These are phyloP conservation scores for Gastrophysa polygoni DNA, from an alignment of 2,888 invertebrate species.

Conservation along the genomic window DNA sequence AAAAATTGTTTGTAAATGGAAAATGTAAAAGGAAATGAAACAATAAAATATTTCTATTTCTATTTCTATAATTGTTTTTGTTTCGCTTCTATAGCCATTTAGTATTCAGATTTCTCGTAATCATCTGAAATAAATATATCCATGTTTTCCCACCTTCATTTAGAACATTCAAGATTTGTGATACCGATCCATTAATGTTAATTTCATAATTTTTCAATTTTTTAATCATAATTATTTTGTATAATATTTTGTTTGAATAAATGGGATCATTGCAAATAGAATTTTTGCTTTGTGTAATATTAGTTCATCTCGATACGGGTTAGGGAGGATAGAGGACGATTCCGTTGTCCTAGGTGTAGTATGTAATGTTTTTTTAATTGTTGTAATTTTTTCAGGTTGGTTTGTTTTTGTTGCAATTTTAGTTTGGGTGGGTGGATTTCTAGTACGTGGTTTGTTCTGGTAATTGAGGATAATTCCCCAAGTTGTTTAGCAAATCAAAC, in stretches of 20 bases:
- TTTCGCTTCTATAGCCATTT: too few relatives aligned
- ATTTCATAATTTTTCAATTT: background rate
- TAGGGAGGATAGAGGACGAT: background rate
- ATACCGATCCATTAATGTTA: background rate
- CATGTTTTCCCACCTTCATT: background rate
- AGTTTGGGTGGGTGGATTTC: background rate
- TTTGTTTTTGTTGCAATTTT: background rate
- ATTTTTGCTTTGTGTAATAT: background rate
- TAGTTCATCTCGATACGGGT: background rate
- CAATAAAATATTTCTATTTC: too few relatives aligned
- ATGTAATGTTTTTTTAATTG: background rate
- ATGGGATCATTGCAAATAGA: background rate
- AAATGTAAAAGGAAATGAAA: too few relatives aligned
- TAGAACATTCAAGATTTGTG: background rate
- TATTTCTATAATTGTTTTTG: too few relatives aligned
- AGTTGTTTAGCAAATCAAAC: background rate
- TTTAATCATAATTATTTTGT: background rate
- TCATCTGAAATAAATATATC: background rate
- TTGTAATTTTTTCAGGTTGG: background rate
- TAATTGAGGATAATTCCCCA: background rate
- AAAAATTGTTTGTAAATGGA: too few relatives aligned
- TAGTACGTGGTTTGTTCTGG: background rate
- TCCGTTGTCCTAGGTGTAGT: background rate
- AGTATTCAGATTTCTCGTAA: background rate
- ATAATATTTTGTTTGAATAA: background rate